Evolutionary conservation across 2,888 invertebrate genomes (phyloP).

Genomic region (Epinotia ramella): DNA sequence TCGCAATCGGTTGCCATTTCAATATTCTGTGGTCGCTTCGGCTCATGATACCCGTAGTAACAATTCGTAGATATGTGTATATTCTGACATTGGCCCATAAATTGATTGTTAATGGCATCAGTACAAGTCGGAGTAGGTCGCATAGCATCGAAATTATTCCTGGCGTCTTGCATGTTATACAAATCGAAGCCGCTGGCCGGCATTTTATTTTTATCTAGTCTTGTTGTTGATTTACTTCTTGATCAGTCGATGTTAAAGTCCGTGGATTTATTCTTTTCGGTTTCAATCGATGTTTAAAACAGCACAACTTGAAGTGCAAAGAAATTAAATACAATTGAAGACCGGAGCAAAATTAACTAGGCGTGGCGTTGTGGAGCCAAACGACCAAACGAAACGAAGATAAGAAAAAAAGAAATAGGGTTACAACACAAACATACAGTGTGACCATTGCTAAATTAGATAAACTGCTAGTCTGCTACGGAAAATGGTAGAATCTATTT

Average conservation of each 20-base stretch:
- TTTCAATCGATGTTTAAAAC: neutral
- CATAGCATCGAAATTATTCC: slow-evolving; percentile 79
- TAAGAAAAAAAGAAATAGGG: neutral
- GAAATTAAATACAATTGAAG: neutral
- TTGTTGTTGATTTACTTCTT: slow-evolving; percentile 3
- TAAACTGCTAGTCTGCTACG: neutral
- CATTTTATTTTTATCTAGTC: slow-evolving; percentile 64
- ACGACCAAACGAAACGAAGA: neutral
- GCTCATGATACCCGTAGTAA: slow-evolving; percentile 81
- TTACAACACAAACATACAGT: neutral
- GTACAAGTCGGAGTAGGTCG: slow-evolving; percentile 76
- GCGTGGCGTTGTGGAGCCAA: slow-evolving; percentile 19
- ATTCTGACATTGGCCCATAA: slow-evolving; percentile 75
- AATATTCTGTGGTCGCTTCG: slow-evolving; percentile 59
- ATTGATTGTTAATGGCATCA: slow-evolving; percentile 70
- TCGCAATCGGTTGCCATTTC: slow-evolving; percentile 71
- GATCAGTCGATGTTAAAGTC: neutral
- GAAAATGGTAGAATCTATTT: neutral
- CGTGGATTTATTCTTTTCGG: neutral
- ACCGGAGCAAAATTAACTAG: slow-evolving; percentile 3
- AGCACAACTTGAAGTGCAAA: neutral
- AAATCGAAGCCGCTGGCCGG: slow-evolving; percentile 75
- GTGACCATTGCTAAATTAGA: neutral
- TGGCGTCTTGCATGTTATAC: slow-evolving; percentile 74
- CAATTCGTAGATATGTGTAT: slow-evolving; percentile 82